Base-by-base conservation (phyloP, 2,888 invertebrate species). In the Eupithecia centaureata region DNA sequence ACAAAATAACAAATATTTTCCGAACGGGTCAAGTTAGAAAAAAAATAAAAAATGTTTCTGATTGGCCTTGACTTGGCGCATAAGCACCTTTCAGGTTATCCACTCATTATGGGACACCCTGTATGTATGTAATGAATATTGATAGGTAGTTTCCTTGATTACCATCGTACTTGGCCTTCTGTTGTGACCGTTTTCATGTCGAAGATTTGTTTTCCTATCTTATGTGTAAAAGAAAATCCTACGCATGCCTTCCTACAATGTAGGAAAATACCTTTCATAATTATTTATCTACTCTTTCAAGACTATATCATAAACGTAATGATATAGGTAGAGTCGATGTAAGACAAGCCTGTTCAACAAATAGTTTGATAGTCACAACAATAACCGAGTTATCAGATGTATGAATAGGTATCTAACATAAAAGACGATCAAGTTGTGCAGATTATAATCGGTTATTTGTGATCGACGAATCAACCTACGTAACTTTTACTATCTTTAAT, bases 301-400 rank as follows among this genome's bases (percentile, higher is more conserved):
- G 22, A 10, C 18, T 22, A 22, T 47, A 18, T 42, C 8, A 18
- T 18, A 42, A 18, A 42, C 42, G 1, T 18, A 42, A 2, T 35
- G 4, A 4, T 35, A 2, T 35, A 7, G 13, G 15, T 35, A 35
- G 13, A 35, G 5, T 52, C 10, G 35, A 68, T 64, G 47, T 63
- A 65, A 12, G 42, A 33, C 58, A 63, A 73, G 60, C 22, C 25
- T 70, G 70, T 70, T 75, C 70, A 65, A 71, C 70, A 74, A 67
- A 77, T 73, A 67, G 71, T 71, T 68, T 76, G 74, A 77, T 79
- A 78, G 76, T 78, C 79, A 81, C 70, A 79, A 82, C 79, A 82
- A 83, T 80, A 72, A 78, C 58, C 56, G 63, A 63, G 68, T 81
- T 81, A 79, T 79, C 81, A 75, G 79, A 79, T 80, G 81, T 77